Evolutionary conservation across 2,888 invertebrate genomes (phyloP).

Genomic region (Cataglyphis rosenhaueri): DNA sequence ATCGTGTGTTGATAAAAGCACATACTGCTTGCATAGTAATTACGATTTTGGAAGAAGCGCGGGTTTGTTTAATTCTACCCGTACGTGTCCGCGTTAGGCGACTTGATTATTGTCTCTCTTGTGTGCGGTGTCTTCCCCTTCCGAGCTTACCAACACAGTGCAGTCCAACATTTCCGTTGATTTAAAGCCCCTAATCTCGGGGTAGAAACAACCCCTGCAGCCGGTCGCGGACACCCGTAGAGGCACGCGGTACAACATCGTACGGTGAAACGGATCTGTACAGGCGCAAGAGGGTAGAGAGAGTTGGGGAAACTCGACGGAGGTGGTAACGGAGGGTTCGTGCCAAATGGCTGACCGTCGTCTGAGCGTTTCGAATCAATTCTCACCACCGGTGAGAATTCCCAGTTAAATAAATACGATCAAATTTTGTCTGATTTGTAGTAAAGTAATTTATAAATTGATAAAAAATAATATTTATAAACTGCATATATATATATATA

Average conservation of each 20-base stretch:
- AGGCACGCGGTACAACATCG: conserved; percentile 46
- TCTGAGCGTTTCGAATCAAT: conserved; percentile 69
- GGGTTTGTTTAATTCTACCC: conserved; percentile 69
- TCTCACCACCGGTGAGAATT: conserved; percentile 42
- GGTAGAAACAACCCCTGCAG: conserved; percentile 57
- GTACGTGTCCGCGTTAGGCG: conserved; percentile 60
- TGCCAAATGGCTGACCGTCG: conserved; percentile 61
- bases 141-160: conserved; percentile 30
- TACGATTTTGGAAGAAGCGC: conserved; percentile 64
- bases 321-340: conserved; percentile 20
- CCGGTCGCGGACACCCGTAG: conserved; percentile 46
- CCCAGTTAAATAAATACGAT: not conserved
- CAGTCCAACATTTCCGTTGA: conserved; percentile 65
- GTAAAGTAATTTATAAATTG: not conserved
- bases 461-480: not conserved
- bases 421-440: not conserved
- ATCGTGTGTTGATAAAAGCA: not conserved
- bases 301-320: conserved; percentile 19
- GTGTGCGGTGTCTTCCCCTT: conserved; percentile 25
- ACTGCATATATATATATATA: not conserved
- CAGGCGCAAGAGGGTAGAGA: conserved; percentile 13
- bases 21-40: conserved; percentile 12
- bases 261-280: conserved; percentile 26
- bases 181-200: conserved; percentile 73
- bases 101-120: conserved; percentile 67